Evolutionary conservation across 1,140 invertebrate genomes (phyloP), one percentile per base, ranked within the genome.

Genomic region (Hylyphantes graminicola): DNA sequence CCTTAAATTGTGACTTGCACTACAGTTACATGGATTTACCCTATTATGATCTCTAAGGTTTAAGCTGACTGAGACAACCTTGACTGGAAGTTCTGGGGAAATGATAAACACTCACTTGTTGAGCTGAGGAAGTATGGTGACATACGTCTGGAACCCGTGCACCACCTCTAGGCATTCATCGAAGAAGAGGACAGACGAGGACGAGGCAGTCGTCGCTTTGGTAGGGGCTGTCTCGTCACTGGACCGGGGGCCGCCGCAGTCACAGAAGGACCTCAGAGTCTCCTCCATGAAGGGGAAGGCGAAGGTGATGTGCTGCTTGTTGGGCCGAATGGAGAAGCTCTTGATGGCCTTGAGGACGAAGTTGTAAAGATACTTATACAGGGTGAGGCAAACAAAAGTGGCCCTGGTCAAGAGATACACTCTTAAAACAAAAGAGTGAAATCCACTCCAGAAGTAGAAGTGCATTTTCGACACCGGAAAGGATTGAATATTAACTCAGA

Each of bases 281-380:
- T 87, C 81, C 65, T 87, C 87, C 87, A 87, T 87, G 54, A 87
- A 87, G 0, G 87, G 87, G 57, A 87, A 87, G 13, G 86, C 86
- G 57, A 87, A 87, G 17, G 87, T 87, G 48, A 87, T 86, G 59
- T 87, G 86, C 50, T 87, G 87, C 57, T 87, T 87, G 6, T 86
- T 86, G 15, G 65, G 77, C 2, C 86, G 83, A 63, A 87, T 87
- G 55, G 86, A 87, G 50, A 87, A 87, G 72, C 87, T 87, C 68
- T 87, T 87, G 55, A 87, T 86, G 6, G 87, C 86, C 87, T 87
- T 57, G 9, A 7, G 53, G 7, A 65, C 21, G 2, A 19, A 65
- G 57, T n/a, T 35, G 5, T 1, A 35, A 35, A 35, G 35, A 35
- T 35, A 35, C n/a, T n/a, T n/a, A n/a, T n/a, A n/a, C n/a, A n/a